These are phyloP conservation scores for Chaetodon auriga DNA, from an alignment of 2,113 vertebrate species.

Conservation along the genomic window DNA sequence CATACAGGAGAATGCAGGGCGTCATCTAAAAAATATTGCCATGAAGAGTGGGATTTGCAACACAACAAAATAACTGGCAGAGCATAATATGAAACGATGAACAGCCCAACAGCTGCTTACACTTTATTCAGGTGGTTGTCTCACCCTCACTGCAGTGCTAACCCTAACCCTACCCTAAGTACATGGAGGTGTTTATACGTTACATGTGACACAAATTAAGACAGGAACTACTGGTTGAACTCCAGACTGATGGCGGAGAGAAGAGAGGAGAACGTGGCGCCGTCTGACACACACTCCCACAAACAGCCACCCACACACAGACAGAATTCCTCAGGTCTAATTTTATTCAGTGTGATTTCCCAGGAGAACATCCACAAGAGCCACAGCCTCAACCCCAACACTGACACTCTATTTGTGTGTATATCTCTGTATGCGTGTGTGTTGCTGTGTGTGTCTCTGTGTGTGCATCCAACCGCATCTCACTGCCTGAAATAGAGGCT, in stretches of 20 bases:
- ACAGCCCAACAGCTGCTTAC: too few relatives aligned
- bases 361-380: conserved; percentile 60
- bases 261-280: background rate
- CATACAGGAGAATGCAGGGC: too few relatives aligned
- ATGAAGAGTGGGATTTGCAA: too few relatives aligned
- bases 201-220: conserved; percentile 3
- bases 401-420: conserved; percentile 53
- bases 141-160: too few relatives aligned
- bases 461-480: conserved; percentile 8
- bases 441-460: conserved; percentile 13
- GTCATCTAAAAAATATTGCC: too few relatives aligned
- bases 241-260: conserved; percentile 25
- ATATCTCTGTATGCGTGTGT: background rate
- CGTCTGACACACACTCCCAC: conserved; percentile 32
- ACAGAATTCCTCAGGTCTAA: conserved; percentile 68
- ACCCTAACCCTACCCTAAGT: background rate
- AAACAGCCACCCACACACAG: conserved; percentile 15
- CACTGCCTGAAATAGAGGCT: conserved; percentile 37
- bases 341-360: conserved; percentile 79
- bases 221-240: conserved; percentile 10
- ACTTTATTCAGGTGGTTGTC: too few relatives aligned
- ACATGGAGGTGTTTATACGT: background rate
- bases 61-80: too few relatives aligned
- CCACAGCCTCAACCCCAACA: conserved; percentile 57
- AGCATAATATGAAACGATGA: too few relatives aligned